Evolutionary conservation across 2,888 invertebrate species (phyloP), one percentile per base, ranked within the genome.

Genomic region (Cephus runcator): DNA sequence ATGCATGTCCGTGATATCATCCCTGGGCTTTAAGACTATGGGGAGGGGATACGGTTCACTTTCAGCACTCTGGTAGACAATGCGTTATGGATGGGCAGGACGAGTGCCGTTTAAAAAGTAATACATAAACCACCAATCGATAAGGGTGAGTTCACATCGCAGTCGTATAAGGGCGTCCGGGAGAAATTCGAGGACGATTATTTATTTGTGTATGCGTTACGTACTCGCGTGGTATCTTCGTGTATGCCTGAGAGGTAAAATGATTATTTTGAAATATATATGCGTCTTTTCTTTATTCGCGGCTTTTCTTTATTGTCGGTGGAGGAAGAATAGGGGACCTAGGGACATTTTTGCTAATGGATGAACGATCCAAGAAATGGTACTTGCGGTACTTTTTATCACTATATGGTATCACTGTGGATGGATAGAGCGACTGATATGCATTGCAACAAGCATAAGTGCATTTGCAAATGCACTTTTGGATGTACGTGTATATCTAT

Each of bases 351-450:
- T 40, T 40, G 1, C 15, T 15, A 40, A 15, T 40, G 15, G 40
- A 40, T 40, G 40, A 40, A 40, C 15, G 4, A 40, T 40, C 40
- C 40, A 69, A 30, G 73, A n/a, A 73, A 35, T 35, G 15, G 35
- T 31, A 35, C 73, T 23, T 15, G 73, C 34, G 34, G 11, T 34
- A 34, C 34, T 34, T 34, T 73, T 35, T 73, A 15, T 15, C 15
- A 34, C 73, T n/a, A 11, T 2, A 11, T 73, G 73, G 3, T 34
- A n/a, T 35, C 31, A 73, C 73, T 35, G 79, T 83, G 40, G 15
- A 79, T 84, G 85, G 85, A 87, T 86, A 82, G 85, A 86, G 82
- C 82, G 80, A 80, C 81, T 81, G 83, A 85, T 87, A 87, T 86
- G 83, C 83, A 87, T 88, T 85, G 12, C 4, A 36, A 40, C 6